phyloP scores from a whole-genome alignment of 2,113 vertebrate genomes.

The Prunella himalayana region DNA sequence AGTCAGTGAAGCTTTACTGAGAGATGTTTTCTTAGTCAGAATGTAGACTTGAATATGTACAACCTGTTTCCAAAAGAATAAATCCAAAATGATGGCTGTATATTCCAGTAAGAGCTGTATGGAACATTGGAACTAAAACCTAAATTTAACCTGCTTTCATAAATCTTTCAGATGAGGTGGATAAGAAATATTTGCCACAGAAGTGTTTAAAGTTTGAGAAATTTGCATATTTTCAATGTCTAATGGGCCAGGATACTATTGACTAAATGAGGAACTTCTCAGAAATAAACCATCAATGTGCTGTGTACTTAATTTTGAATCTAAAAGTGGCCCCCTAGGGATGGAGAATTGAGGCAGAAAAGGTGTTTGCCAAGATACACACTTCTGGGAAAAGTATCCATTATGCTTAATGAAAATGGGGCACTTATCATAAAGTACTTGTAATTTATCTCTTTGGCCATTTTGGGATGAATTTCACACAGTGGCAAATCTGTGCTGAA shows the following conservation, averaged over 20 bases:
- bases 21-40: neutral
- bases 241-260: neutral
- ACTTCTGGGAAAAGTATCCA: neutral
- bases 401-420: conserved; percentile 27
- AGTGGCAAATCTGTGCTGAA: neutral
- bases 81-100: conserved; percentile 71
- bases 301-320: neutral
- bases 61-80: neutral
- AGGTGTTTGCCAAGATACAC: neutral
- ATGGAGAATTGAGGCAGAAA: neutral
- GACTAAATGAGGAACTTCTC: neutral
- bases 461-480: neutral
- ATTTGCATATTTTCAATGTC: neutral
- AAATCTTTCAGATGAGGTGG: neutral
- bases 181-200: neutral
- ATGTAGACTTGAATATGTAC: neutral
- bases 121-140: neutral
- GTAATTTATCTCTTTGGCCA: neutral
- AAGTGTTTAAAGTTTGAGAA: neutral
- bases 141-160: neutral
- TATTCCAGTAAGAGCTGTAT: conserved; percentile 24
- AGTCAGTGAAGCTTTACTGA: neutral
- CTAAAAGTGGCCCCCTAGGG: neutral
- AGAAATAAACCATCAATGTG: neutral
- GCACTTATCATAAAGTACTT: neutral